Percentiles rank a stretch among this genome's conserved stretches.
Evolutionary conservation across 2,888 invertebrate genomes (phyloP).

Genomic region (Rhamnusium bicolor): DNA sequence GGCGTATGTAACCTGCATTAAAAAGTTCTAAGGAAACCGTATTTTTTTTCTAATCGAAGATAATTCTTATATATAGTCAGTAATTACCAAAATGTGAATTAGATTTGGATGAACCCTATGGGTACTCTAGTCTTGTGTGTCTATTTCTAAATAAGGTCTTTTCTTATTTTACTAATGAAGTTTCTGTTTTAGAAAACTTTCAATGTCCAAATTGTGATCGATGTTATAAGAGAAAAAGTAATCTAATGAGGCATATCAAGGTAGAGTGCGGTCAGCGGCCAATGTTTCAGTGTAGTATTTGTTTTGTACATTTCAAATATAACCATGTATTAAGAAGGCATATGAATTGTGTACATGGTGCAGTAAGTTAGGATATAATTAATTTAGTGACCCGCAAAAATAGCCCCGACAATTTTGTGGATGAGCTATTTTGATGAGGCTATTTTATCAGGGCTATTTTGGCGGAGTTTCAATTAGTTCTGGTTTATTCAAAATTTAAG

Average conservation of each 20-base stretch:
- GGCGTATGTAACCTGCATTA: too few species aligned
- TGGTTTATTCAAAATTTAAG: too few species aligned
- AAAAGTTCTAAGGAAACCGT: too few species aligned
- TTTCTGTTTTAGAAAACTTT: constrained; percentile 39
- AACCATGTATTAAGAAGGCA: constrained; percentile 41
- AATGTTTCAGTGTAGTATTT: constrained; percentile 70
- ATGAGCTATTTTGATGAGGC: too few species aligned
- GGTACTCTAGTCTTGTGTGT: not conserved
- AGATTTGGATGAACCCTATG: not conserved
- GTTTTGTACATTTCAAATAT: constrained; percentile 42
- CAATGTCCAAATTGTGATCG: constrained; percentile 39
- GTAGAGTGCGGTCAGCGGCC: constrained; percentile 74
- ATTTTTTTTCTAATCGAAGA: too few species aligned
- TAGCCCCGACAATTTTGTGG: too few species aligned
- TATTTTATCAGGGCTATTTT: too few species aligned
- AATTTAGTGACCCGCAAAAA: too few species aligned
- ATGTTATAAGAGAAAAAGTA: constrained; percentile 35
- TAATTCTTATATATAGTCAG: too few species aligned
- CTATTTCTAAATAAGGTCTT: not conserved
- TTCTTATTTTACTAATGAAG: not conserved
- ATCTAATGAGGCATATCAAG: constrained; percentile 46
- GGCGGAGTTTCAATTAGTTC: too few species aligned
- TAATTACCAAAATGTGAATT: too few species aligned
- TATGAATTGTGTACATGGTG: constrained; percentile 37
- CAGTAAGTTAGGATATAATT: not conserved